Evolutionary conservation across 2,113 vertebrate species (phyloP).

Genomic region (Sturnus vulgaris): DNA sequence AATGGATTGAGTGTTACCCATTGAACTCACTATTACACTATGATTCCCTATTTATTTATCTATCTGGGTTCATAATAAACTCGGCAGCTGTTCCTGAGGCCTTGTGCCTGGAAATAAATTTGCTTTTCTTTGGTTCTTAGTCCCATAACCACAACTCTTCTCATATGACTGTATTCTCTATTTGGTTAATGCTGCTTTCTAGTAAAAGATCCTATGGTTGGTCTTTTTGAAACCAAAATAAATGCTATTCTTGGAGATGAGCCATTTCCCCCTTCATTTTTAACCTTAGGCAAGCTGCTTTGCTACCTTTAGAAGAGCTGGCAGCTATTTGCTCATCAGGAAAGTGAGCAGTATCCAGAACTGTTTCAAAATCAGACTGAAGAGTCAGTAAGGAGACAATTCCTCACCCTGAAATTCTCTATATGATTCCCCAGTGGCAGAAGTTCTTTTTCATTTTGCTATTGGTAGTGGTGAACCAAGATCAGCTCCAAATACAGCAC

Average conservation of each 20-base stretch:
- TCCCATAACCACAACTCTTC: not conserved
- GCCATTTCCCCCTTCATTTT: not conserved
- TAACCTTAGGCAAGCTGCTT: not conserved
- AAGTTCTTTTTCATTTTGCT: not conserved
- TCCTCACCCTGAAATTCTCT: not conserved
- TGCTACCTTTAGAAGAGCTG: not conserved
- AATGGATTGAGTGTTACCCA: not conserved
- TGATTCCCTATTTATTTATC: not conserved
- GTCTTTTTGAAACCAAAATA: not conserved
- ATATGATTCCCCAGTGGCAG: not conserved
- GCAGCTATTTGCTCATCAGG: not conserved
- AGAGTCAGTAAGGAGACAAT: not conserved
- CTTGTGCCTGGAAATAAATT: not conserved
- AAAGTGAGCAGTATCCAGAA: not conserved
- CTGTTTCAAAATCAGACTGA: not conserved
- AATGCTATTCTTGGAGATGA: not conserved
- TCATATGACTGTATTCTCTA: not conserved
- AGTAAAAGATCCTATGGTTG: not conserved
- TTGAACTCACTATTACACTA: not conserved
- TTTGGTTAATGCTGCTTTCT: not conserved
- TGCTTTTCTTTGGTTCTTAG: not conserved
- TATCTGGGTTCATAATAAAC: not conserved
- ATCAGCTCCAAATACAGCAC: not conserved
- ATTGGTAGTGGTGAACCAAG: not conserved
- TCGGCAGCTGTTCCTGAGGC: not conserved